Percentiles rank a stretch among this genome's conserved stretches.
These are phyloP conservation scores for Phyllostomus hastatus DNA, from an alignment of 2,113 vertebrate species.

Conservation along the genomic window DNA sequence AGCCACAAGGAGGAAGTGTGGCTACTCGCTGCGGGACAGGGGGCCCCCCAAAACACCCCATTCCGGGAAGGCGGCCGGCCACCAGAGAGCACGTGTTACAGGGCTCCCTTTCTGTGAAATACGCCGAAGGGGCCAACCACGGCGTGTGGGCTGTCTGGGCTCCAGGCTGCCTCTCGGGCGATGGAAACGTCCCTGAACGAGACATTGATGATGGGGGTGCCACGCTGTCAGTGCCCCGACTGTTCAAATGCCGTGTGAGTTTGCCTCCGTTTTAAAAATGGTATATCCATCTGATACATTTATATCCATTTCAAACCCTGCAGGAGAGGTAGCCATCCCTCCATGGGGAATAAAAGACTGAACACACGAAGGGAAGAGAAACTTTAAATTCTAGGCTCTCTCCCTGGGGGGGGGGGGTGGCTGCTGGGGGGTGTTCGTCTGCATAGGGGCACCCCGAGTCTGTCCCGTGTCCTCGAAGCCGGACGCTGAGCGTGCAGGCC, in stretches of 20 bases:
- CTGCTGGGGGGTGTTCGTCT: fast-evolving
- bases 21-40: too few species aligned
- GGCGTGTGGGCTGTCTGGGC: fast-evolving
- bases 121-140: background rate
- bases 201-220: fast-evolving
- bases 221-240: too few species aligned
- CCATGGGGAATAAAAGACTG: background rate
- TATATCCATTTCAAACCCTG: background rate
- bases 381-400: background rate
- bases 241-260: background rate
- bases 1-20: fast-evolving
- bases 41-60: fast-evolving
- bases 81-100: fast-evolving
- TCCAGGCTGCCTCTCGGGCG: background rate
- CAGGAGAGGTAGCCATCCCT: background rate
- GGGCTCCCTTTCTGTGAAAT: background rate
- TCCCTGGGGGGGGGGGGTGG: too few species aligned
- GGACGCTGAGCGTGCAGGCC: background rate
- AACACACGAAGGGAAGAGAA: background rate
- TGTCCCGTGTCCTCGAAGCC: background rate
- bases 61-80: background rate
- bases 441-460: too few species aligned
- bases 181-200: background rate
- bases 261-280: background rate
- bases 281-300: background rate